These are phyloP conservation scores for Monopis laevigella DNA, from an alignment of 2,888 invertebrate species.

Conservation along the genomic window DNA sequence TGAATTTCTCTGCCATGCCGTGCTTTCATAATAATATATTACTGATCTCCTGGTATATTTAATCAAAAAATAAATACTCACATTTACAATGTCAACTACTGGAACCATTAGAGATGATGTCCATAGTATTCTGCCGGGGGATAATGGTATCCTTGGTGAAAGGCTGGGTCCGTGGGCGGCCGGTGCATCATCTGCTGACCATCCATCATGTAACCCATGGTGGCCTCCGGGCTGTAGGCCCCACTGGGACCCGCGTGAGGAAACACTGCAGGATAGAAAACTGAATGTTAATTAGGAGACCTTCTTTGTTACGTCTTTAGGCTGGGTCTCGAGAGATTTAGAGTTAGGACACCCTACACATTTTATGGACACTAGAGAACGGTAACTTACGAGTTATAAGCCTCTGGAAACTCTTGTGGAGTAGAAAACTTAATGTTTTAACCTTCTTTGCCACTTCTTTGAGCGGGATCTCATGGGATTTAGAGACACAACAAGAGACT, in stretches of 20 bases:
- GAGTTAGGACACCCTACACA: too few species aligned
- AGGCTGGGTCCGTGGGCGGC: conserved; percentile 91
- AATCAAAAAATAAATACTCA: conserved; percentile 29
- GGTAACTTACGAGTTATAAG: too few species aligned
- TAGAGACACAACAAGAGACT: too few species aligned
- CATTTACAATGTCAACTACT: conserved; percentile 51
- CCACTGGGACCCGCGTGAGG: conserved; percentile 95
- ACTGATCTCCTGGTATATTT: too few species aligned
- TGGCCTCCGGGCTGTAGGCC: conserved; percentile 95
- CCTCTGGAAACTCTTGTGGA: too few species aligned
- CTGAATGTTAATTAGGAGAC: conserved; percentile 54
- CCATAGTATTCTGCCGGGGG: conserved; percentile 94
- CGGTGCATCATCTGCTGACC: conserved; percentile 97
- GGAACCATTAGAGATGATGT: conserved; percentile 83
- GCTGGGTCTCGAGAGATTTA: too few species aligned
- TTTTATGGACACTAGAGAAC: too few species aligned
- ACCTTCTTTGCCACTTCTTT: too few species aligned
- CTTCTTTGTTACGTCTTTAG: neutral
- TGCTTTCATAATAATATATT: too few species aligned
- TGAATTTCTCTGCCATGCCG: too few species aligned
- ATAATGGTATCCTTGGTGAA: conserved; percentile 94
- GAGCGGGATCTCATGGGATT: too few species aligned
- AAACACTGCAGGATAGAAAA: conserved; percentile 78
- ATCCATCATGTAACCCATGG: conserved; percentile 98
- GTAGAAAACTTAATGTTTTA: too few species aligned